Evolutionary conservation across 53 echinoderm and acorn worm species (phyloP).

Genomic region (Arbacia lixula): DNA sequence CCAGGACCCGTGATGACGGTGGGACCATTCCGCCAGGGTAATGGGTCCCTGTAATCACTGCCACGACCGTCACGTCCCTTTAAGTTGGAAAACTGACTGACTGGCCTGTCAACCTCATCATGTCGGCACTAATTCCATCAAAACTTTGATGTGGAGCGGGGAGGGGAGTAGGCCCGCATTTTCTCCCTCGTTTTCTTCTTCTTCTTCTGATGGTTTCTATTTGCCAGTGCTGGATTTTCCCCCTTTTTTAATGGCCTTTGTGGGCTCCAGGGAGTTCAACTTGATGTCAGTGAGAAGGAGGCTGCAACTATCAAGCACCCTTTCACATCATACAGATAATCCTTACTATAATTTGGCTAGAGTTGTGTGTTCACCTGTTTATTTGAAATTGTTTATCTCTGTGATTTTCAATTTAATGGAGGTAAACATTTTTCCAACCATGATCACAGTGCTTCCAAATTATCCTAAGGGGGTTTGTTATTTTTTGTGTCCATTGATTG

Average conservation of each 20-base stretch:
- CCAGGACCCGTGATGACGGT: no score
- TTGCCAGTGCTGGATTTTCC: background rate
- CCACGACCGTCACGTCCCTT: background rate
- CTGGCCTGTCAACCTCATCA: slow-evolving; percentile 13
- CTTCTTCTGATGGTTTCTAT: background rate
- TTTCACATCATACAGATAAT: background rate
- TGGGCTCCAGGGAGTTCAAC: slow-evolving; percentile 24
- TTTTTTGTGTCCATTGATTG: no score
- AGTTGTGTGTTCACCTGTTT: no score
- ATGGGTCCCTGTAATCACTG: no score
- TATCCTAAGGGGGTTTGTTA: no score
- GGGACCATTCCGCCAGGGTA: no score
- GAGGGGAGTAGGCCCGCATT: background rate
- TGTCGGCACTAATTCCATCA: slow-evolving; percentile 34
- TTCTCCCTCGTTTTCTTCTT: background rate
- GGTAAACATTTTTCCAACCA: no score
- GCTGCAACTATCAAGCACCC: background rate
- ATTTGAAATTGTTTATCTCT: no score
- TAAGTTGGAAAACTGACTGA: slow-evolving; percentile 8
- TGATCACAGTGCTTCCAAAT: no score
- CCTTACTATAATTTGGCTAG: no score
- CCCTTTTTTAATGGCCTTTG: slow-evolving; percentile 28
- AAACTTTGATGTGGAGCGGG: slow-evolving; percentile 37
- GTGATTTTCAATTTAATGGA: no score
- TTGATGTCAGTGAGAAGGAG: slow-evolving; percentile 19